Conservation (phyloP, 2,797 vertebrate genomes). For the Hozukius guyotensis region DNA sequence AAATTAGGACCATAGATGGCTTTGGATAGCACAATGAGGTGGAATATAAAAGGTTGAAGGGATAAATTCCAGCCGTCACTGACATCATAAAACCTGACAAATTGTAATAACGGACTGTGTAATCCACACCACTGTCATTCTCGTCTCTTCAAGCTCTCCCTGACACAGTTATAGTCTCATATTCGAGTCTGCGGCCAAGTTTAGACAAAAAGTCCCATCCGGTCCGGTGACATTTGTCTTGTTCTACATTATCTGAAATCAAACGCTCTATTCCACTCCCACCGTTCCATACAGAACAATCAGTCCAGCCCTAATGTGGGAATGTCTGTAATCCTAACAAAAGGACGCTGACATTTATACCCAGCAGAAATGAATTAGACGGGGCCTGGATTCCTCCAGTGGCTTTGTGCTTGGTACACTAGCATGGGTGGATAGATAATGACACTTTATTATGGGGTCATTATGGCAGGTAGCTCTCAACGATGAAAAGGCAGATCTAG, state of each 20-base stretch:
- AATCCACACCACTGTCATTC: slow-evolving; percentile 78
- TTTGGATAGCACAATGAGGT: slow-evolving; percentile 69
- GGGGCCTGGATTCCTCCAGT: slow-evolving; percentile 75
- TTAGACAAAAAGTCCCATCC: slow-evolving; percentile 77
- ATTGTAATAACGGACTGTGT: slow-evolving; percentile 82
- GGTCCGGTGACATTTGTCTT: slow-evolving; percentile 81
- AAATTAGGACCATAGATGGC: slow-evolving; percentile 70
- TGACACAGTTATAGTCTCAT: slow-evolving; percentile 73
- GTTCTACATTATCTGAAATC: slow-evolving; percentile 87
- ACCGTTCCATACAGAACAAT: slow-evolving; percentile 81
- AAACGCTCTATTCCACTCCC: slow-evolving; percentile 84
- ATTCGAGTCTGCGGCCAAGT: slow-evolving; percentile 77
- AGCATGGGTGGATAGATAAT: slow-evolving; percentile 81
- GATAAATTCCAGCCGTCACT: slow-evolving; percentile 79
- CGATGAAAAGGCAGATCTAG: slow-evolving; percentile 79
- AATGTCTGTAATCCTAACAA: slow-evolving; percentile 84
- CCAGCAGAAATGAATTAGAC: slow-evolving; percentile 79
- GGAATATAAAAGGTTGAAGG: slow-evolving; percentile 76
- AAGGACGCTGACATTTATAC: slow-evolving; percentile 86
- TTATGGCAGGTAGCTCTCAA: slow-evolving; percentile 80
- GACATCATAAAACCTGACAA: slow-evolving; percentile 83
- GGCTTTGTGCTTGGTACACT: slow-evolving; percentile 79
- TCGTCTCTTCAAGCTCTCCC: slow-evolving; percentile 63
- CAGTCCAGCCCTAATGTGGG: slow-evolving; percentile 78
- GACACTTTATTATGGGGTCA: slow-evolving; percentile 82